phyloP scores from a whole-genome alignment of 35 echinoderm and acorn worm genomes.

The Apostichopus californicus region DNA sequence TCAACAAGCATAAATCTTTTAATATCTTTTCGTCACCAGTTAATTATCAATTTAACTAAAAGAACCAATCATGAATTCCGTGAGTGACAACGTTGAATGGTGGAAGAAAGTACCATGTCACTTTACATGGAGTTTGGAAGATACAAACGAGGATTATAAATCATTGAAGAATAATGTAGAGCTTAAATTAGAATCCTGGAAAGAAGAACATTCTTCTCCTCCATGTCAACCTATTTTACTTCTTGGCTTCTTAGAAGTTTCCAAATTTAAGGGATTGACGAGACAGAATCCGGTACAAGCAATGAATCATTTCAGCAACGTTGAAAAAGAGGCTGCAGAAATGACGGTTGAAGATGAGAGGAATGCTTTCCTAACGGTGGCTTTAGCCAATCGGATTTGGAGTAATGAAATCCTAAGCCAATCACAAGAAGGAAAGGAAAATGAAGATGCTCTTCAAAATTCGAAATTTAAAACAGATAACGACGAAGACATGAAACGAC shows the following conservation, averaged over 20 bases:
- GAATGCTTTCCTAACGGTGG: not conserved
- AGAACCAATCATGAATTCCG: too few species aligned
- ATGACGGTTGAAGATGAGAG: not conserved
- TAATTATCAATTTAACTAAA: too few species aligned
- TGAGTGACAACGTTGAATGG: not conserved
- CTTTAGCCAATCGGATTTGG: constrained; percentile 10
- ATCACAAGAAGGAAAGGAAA: not conserved
- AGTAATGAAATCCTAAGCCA: not conserved
- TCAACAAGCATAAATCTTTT: too few species aligned
- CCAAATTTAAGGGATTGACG: not conserved
- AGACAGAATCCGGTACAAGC: not conserved
- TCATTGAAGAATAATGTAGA: not conserved
- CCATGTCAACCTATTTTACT: not conserved
- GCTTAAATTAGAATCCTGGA: not conserved
- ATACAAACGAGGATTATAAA: constrained; percentile 25
- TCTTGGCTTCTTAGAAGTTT: constrained; percentile 13
- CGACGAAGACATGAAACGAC: not conserved
- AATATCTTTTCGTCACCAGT: too few species aligned
- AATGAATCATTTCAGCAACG: not conserved
- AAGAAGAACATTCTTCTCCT: not conserved
- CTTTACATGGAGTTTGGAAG: constrained; percentile 22
- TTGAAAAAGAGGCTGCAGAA: not conserved
- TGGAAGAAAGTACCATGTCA: constrained; percentile 24
- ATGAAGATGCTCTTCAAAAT: not conserved
- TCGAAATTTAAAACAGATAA: not conserved